Evolutionary conservation across 2,888 invertebrate genomes (phyloP), one percentile per base, ranked within the genome.

Genomic region (Clitarchus hookeri): DNA sequence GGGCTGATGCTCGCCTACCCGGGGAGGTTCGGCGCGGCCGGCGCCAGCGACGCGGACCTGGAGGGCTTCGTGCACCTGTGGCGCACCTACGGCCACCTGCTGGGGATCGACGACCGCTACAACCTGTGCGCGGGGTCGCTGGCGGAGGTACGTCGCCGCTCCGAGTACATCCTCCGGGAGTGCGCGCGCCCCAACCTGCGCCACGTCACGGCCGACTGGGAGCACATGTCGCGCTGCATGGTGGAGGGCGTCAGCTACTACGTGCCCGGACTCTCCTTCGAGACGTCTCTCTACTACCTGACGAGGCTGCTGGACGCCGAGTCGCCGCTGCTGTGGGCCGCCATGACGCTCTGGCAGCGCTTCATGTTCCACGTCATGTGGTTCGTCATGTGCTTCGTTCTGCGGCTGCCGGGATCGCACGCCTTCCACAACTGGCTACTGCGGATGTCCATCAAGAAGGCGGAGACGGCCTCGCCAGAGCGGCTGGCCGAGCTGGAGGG

Each of bases 1-100:
- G 93, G 93, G 0, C 88, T 92, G 12, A 87, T 92, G 0, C 88
- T 93, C 12, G 89, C 93, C 86, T 92, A 92, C 86, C 93, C 93
- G 0, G 88, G 91, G 25, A 88, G 90, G 88, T 89, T 91, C 86
- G 92, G 92, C 0, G 89, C 91, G 8, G 90, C 90, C 53, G 88
- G 90, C 16, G 91, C 90, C 0, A 91, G 90, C 26, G 90, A 91
- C 2, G 91, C 91, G 19, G 93, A 93, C 85, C 89, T 93, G 19
- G 93, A 93, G 4, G 92, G 92, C 44, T 93, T 93, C 88, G 91
- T 93, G 44, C 93, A 94, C 88, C 90, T 93, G 54, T 94, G 94
- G 94, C 90, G 92, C 84, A 91, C 91, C 19, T 89, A 94, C 19
- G 93, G 93, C 0, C 93, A 92, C 89, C 89, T 92, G 8, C 90